Conservation (phyloP, 2,113 vertebrate species). For the Aythya baeri region DNA sequence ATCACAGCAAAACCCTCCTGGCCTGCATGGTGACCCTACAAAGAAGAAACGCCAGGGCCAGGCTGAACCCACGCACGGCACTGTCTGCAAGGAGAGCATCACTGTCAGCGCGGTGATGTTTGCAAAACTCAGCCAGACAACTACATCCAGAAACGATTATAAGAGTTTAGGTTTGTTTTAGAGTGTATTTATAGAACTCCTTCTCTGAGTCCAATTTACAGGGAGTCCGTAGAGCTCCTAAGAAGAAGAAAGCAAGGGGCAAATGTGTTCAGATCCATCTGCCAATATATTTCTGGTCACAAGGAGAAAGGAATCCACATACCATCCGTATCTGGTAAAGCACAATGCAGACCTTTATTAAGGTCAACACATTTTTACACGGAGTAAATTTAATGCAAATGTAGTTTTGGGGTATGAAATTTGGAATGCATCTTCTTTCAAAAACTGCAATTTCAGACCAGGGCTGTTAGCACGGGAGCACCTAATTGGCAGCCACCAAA, state of each 20-base stretch:
- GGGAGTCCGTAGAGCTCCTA: neutral
- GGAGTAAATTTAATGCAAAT: neutral
- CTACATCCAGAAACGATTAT: neutral
- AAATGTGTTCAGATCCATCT: neutral
- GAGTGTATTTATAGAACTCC: neutral
- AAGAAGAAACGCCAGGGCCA: neutral
- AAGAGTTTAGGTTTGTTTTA: neutral
- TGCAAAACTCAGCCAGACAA: neutral
- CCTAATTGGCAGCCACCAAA: neutral
- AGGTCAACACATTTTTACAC: neutral
- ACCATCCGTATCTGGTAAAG: neutral
- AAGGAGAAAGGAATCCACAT: neutral
- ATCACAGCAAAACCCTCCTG: neutral
- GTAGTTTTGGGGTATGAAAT: accelerated
- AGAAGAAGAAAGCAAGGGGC: neutral
- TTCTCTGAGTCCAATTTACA: neutral
- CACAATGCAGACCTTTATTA: neutral
- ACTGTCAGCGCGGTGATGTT: neutral
- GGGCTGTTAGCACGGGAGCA: too few species aligned
- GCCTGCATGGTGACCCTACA: neutral
- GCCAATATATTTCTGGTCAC: neutral
- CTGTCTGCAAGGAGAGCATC: neutral
- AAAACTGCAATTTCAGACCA: neutral
- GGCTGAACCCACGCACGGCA: neutral
- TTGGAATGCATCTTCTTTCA: neutral